Percentiles rank a stretch among this genome's conserved stretches.
These are phyloP conservation scores for Holothuria leucospilota DNA, from an alignment of 53 echinoderm and acorn worm species.

Conservation along the genomic window DNA sequence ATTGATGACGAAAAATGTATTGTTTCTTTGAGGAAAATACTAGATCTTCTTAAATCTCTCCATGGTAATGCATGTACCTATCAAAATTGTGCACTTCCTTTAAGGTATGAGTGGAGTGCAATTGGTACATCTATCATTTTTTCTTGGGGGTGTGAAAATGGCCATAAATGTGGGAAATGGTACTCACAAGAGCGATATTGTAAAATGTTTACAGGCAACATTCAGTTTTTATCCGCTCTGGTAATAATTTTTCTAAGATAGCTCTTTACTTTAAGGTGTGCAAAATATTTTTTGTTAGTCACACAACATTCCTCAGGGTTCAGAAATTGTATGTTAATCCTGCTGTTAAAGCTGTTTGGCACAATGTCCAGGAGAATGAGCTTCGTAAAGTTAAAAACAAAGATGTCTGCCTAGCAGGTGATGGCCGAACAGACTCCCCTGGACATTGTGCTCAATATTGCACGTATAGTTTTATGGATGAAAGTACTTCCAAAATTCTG, in stretches of 20 bases:
- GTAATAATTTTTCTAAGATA: slow-evolving; percentile 44
- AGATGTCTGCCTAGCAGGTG: slow-evolving; percentile 26
- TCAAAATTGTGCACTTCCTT: neutral
- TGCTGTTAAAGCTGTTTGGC: slow-evolving; percentile 27
- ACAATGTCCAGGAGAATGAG: neutral
- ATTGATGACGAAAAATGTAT: slow-evolving; percentile 45
- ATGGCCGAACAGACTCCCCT: slow-evolving; percentile 63
- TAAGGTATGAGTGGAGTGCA: neutral
- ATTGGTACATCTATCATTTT: slow-evolving; percentile 14
- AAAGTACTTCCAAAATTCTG: slow-evolving; percentile 15
- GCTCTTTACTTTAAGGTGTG: slow-evolving; percentile 14
- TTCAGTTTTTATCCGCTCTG: slow-evolving; percentile 34
- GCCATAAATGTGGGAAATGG: neutral
- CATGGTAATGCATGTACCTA: neutral
- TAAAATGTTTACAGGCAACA: slow-evolving; percentile 24
- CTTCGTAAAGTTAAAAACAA: neutral
- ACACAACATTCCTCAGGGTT: slow-evolving; percentile 17
- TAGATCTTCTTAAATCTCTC: neutral
- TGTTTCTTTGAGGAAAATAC: neutral
- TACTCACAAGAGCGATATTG: neutral
- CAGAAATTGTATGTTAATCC: slow-evolving; percentile 26
- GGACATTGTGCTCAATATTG: slow-evolving; percentile 65
- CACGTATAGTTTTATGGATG: slow-evolving; percentile 62
- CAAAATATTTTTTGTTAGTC: slow-evolving; percentile 24
- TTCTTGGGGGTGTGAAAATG: neutral